Evolutionary conservation across 2,797 vertebrate genomes (phyloP).

Genomic region (Nannoperca obscura): DNA sequence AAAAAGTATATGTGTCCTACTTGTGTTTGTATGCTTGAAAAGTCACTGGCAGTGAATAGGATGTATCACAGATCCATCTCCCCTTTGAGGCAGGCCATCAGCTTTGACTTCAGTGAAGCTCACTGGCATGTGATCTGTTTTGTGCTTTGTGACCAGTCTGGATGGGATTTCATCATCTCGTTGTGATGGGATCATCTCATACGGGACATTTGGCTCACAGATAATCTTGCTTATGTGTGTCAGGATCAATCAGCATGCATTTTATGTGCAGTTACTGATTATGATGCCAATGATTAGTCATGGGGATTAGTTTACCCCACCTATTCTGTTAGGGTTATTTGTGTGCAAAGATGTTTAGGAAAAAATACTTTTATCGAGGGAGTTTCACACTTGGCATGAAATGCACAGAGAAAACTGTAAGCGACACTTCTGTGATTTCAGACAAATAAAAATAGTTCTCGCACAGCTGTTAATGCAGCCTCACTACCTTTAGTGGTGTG

Average conservation of each 20-base stretch:
- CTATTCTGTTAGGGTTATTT: slow-evolving; percentile 38
- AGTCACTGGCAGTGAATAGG: neutral
- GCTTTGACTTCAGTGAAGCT: slow-evolving; percentile 23
- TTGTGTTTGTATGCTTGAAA: neutral
- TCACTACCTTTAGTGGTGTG: neutral
- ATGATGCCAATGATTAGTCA: slow-evolving; percentile 57
- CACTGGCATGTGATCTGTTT: slow-evolving; percentile 26
- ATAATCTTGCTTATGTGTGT: slow-evolving; percentile 61
- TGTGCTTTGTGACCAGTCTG: slow-evolving; percentile 34
- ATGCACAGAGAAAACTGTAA: neutral
- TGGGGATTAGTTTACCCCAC: slow-evolving; percentile 55
- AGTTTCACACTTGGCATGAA: slow-evolving; percentile 20
- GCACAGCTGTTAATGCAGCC: neutral
- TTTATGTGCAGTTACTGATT: slow-evolving; percentile 29
- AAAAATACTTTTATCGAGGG: neutral
- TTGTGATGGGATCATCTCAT: slow-evolving; percentile 65
- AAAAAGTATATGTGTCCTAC: neutral
- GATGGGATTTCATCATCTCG: slow-evolving; percentile 56
- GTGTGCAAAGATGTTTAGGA: slow-evolving; percentile 11
- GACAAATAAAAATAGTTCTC: neutral
- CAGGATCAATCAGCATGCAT: slow-evolving; percentile 49
- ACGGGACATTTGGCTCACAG: slow-evolving; percentile 57
- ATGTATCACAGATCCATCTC: slow-evolving; percentile 5
- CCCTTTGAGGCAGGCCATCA: neutral
- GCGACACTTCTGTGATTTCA: slow-evolving; percentile 7